phyloP scores from a whole-genome alignment of 2,113 vertebrate species.

The Diphyllodes magnificus region DNA sequence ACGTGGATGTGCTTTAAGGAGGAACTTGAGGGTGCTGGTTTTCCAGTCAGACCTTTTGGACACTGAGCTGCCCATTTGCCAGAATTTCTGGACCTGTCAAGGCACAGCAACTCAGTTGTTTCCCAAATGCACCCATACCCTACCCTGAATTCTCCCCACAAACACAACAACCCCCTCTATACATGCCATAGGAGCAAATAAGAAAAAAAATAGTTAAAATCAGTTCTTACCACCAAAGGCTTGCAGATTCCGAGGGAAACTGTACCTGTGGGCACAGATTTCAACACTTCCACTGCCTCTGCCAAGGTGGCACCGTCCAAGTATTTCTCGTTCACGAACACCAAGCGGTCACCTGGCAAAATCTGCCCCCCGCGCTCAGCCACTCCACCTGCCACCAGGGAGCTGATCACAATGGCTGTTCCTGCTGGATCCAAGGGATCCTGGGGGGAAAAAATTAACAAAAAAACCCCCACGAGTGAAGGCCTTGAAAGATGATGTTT shows the following conservation, averaged over 20 bases:
- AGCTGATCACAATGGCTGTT: slow-evolving; percentile 92
- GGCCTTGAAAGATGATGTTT: neutral
- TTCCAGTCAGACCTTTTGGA: neutral
- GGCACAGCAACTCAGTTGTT: neutral
- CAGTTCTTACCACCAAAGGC: slow-evolving; percentile 82
- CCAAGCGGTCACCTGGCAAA: slow-evolving; percentile 87
- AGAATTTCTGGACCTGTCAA: neutral
- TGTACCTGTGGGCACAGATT: slow-evolving; percentile 78
- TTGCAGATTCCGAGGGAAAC: slow-evolving; percentile 89
- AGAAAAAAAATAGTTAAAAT: neutral
- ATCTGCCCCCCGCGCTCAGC: slow-evolving; percentile 79
- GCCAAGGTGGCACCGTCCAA: slow-evolving; percentile 75
- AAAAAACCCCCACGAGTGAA: neutral
- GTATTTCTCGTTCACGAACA: slow-evolving; percentile 83
- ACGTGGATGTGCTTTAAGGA: neutral
- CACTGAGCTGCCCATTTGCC: neutral
- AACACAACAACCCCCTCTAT: neutral
- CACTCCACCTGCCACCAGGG: slow-evolving; percentile 83
- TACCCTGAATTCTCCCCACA: neutral
- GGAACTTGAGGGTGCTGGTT: neutral
- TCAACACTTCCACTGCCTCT: slow-evolving; percentile 89
- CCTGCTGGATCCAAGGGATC: slow-evolving; percentile 85
- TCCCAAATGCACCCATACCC: neutral
- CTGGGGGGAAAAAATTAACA: slow-evolving; percentile 37
- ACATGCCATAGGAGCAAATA: fast-evolving